Evolutionary conservation across 2,797 vertebrate species (phyloP).

Genomic region (Margarornis squamiger): DNA sequence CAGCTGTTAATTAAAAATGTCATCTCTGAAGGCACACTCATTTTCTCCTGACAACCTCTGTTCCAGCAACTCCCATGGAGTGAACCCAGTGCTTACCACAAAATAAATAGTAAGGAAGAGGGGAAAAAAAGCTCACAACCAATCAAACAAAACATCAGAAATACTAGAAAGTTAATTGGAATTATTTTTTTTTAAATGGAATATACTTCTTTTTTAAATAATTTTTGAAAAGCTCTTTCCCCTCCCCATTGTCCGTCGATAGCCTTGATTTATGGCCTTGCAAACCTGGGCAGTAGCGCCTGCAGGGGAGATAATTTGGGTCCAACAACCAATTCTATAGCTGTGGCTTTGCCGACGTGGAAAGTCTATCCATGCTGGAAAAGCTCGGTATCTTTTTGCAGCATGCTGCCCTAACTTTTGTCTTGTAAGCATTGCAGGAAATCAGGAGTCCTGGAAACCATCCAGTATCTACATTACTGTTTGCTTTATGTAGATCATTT

Average conservation of each 20-base stretch:
- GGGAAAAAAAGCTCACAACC: fast-evolving
- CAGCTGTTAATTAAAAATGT: background rate
- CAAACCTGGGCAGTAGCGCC: background rate
- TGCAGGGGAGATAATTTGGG: background rate
- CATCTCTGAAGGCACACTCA: fast-evolving
- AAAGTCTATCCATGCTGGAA: background rate
- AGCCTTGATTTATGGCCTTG: slow-evolving; percentile 26
- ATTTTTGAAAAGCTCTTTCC: background rate
- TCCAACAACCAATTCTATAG: background rate
- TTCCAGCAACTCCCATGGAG: background rate
- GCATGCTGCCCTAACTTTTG: slow-evolving; percentile 23
- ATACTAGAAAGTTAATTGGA: background rate
- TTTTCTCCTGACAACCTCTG: background rate
- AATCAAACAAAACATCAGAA: background rate
- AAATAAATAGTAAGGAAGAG: background rate
- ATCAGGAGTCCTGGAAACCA: background rate
- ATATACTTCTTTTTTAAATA: background rate
- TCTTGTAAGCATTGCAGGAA: background rate
- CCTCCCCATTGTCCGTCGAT: background rate
- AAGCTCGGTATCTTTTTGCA: background rate
- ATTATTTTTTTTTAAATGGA: background rate
- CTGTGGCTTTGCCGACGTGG: background rate
- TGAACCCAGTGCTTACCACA: background rate
- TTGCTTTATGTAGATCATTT: slow-evolving; percentile 23
- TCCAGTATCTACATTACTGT: slow-evolving; percentile 35